These are phyloP conservation scores for Pterostichus madidus DNA, from an alignment of 2,888 invertebrate species.

Conservation along the genomic window DNA sequence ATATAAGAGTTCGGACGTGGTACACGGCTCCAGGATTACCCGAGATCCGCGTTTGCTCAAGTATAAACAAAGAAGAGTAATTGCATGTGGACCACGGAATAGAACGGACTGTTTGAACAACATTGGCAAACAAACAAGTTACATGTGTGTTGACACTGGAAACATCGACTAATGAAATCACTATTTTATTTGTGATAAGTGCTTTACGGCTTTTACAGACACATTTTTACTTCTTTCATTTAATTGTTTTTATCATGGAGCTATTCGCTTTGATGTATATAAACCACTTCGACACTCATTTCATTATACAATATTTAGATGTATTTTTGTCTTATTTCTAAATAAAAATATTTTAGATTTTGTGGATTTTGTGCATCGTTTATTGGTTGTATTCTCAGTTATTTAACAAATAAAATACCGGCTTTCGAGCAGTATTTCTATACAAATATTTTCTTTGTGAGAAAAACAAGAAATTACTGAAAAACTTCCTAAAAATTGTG, in stretches of 20 bases:
- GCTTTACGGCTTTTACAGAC: conserved; percentile 39
- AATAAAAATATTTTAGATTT: no score
- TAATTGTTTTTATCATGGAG: background rate
- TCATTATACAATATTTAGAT: no score
- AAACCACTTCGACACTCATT: no score
- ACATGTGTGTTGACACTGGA: conserved; percentile 41
- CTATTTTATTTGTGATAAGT: conserved; percentile 41
- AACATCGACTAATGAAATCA: conserved; percentile 38
- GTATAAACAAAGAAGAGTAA: conserved; percentile 62
- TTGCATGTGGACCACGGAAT: conserved; percentile 60
- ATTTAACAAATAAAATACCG: no score
- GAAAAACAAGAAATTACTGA: no score
- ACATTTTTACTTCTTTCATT: conserved; percentile 18
- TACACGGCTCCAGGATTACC: conserved; percentile 57
- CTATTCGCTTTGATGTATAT: no score
- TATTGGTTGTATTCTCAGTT: no score
- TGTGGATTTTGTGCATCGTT: no score
- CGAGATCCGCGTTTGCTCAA: conserved; percentile 47
- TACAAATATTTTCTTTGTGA: no score
- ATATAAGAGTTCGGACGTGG: conserved; percentile 59
- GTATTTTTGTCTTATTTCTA: no score
- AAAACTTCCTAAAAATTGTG: no score
- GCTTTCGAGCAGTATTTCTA: no score
- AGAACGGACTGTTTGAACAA: conserved; percentile 45
- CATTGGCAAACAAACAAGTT: conserved; percentile 46